A percentile compares a stretch with the other conserved stretches of the same genome.
phyloP scores from a whole-genome alignment of 92 coral and sea anemone genomes.

The Actinostola sp. region DNA sequence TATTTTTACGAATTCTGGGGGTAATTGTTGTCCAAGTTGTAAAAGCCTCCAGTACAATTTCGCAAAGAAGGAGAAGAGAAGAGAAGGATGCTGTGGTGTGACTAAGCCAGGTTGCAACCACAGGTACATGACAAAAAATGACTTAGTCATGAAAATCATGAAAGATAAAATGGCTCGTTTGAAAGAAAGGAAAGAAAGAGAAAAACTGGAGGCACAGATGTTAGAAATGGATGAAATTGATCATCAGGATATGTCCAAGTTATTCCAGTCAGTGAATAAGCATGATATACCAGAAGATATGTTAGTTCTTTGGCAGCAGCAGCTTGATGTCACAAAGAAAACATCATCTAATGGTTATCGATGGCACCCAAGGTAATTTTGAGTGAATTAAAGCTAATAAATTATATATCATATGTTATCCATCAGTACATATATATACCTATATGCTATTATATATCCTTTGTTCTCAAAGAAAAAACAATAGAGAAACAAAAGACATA shows the following conservation, averaged over 20 bases:
- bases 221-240: constrained; percentile 38
- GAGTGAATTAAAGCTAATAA: neutral
- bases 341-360: constrained; percentile 33
- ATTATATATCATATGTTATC: too few relatives aligned
- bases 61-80: neutral
- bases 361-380: constrained; percentile 56
- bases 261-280: constrained; percentile 10
- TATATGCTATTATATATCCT: too few relatives aligned
- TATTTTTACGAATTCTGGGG: neutral
- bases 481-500: too few relatives aligned
- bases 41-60: neutral
- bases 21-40: too few relatives aligned
- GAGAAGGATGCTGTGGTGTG: neutral
- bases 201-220: constrained; percentile 25
- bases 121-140: constrained; percentile 27
- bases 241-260: constrained; percentile 26
- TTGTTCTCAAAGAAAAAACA: too few relatives aligned
- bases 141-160: constrained; percentile 1
- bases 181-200: constrained; percentile 22
- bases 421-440: too few relatives aligned
- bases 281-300: constrained; percentile 39
- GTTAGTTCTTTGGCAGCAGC: constrained; percentile 40
- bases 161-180: constrained; percentile 4
- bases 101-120: constrained; percentile 23
- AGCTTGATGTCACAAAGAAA: constrained; percentile 23